Base-by-base conservation (phyloP, 1,140 invertebrate species). In the Oryctes rhinoceros region DNA sequence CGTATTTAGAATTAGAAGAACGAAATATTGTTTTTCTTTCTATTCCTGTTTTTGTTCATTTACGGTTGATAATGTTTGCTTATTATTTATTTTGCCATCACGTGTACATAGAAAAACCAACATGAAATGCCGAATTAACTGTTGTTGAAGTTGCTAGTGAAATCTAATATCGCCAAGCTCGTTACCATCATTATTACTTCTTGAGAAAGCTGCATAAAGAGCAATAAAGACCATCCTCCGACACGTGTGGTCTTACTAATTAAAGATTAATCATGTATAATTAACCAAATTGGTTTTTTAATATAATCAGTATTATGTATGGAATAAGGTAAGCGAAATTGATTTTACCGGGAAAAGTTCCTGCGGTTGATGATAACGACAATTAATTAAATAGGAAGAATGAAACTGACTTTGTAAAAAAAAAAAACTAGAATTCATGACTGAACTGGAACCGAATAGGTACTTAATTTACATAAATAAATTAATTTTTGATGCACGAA, bases 391-490 rank as follows among this genome's bases (percentile, higher is more conserved):
- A 59, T 59, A 59, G 1, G 49, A 53, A 53, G 49, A 15, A 18
- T 7, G 3, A 59, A 59, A 44, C 15, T 59, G 18, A 15, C 7
- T 59, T n/a, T n/a, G n/a, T n/a, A n/a, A n/a, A n/a, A n/a, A 59
- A 18, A n/a, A n/a, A 53, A n/a, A n/a, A 53, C 49, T 53, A 13
- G n/a, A 53, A 3, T 18, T 18, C 53, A 59, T 18, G 53, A 18
- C n/a, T 59, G n/a, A 20, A 18, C n/a, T 59, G 53, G 5, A 6
- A 59, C 53, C 15, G 53, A n/a, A 18, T 59, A 30, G 24, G 24
- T 30, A 59, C 53, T 59, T 59, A 59, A 59, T 59, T 59, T 59
- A 59, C 53, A 59, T 59, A 59, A 59, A 59, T 18, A 59, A n/a
- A 59, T 59, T 59, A 59, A 0, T 18, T 59, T 59, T 59, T 59